These are phyloP conservation scores for Bambusicola thoracicus DNA, from an alignment of 2,113 vertebrate genomes.

Conservation along the genomic window DNA sequence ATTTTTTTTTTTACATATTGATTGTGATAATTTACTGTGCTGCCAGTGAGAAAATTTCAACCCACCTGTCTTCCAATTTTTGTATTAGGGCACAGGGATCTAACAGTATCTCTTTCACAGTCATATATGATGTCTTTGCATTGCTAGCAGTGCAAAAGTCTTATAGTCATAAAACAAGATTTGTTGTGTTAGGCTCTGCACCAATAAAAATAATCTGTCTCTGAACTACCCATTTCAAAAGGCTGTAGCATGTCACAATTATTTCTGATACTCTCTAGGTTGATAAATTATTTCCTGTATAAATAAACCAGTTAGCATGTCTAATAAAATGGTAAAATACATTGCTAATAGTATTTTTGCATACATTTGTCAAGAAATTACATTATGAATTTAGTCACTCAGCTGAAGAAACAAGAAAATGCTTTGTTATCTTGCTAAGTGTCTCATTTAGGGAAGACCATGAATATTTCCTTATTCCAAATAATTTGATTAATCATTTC, in stretches of 20 bases:
- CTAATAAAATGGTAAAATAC: not conserved
- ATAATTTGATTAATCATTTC: constrained; percentile 59
- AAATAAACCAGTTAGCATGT: not conserved
- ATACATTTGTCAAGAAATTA: not conserved
- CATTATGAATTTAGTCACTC: not conserved
- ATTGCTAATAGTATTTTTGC: not conserved
- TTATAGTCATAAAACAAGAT: not conserved
- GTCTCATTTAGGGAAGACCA: not conserved
- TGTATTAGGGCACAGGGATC: not conserved
- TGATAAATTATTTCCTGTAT: not conserved
- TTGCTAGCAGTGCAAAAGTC: not conserved
- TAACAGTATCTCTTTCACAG: not conserved
- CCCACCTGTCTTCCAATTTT: not conserved
- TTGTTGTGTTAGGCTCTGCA: not conserved
- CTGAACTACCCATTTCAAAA: not conserved
- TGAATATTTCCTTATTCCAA: not conserved
- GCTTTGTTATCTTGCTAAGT: not conserved
- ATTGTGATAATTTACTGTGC: not conserved
- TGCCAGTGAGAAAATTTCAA: not conserved
- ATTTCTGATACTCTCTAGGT: not conserved
- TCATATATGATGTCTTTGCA: not conserved
- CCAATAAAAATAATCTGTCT: not conserved
- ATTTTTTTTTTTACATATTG: not conserved
- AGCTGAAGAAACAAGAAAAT: not conserved
- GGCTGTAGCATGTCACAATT: not conserved